These are phyloP conservation scores for Leptestheria dahalacensis DNA, from an alignment of 1,140 invertebrate species.

Conservation along the genomic window DNA sequence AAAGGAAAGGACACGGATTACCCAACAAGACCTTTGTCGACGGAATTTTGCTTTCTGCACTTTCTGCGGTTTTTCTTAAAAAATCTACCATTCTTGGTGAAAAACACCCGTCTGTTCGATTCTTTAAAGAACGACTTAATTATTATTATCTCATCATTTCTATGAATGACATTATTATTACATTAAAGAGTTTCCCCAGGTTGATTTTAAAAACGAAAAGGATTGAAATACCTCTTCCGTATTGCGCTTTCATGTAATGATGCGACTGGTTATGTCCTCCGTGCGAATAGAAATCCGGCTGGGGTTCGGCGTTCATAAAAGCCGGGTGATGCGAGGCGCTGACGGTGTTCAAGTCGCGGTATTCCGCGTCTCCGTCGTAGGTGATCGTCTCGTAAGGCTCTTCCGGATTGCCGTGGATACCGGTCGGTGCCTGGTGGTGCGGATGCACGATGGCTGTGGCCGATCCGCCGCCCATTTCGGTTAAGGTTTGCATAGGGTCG, in stretches of 20 bases:
- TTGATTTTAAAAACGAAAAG: too few species aligned
- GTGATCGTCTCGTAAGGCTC: conserved; percentile 30
- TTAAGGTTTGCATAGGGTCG: conserved; percentile 27
- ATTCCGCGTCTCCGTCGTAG: conserved; percentile 48
- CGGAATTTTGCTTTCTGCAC: background rate
- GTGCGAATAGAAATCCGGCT: conserved; percentile 32
- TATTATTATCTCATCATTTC: too few species aligned
- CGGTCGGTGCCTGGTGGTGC: conserved; percentile 7
- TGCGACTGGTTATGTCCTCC: conserved; percentile 29
- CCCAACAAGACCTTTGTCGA: too few species aligned
- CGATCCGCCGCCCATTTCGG: conserved; percentile 9
- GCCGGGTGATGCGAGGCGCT: conserved; percentile 37
- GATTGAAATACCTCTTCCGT: conserved; percentile 16
- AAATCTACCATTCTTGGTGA: background rate
- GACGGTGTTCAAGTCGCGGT: conserved; percentile 44
- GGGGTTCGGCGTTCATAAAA: conserved; percentile 27
- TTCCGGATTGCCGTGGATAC: conserved; percentile 7
- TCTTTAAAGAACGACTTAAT: too few species aligned
- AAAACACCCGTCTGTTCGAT: too few species aligned
- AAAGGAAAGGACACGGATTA: too few species aligned
- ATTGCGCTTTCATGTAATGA: conserved; percentile 12
- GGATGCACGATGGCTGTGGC: background rate
- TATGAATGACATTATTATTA: too few species aligned
- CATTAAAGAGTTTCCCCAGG: too few species aligned
- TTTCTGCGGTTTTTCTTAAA: background rate